Evolutionary conservation across 2,113 vertebrate species (phyloP).

Genomic region (Epinephelus fuscoguttatus): DNA sequence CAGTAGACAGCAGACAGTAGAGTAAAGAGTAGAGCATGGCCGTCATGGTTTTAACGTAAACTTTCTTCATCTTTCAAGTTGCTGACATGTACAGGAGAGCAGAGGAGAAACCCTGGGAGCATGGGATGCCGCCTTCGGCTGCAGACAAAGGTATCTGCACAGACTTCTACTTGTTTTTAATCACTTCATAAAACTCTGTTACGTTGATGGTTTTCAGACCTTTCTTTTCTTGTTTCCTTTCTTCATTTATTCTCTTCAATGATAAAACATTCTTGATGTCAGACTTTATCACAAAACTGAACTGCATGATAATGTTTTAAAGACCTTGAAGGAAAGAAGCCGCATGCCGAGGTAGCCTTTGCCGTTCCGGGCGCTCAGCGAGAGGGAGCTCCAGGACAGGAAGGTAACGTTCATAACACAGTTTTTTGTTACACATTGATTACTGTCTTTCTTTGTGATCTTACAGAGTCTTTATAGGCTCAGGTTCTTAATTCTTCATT

Average conservation of each 20-base stretch:
- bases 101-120: conserved; percentile 57
- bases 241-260: conserved; percentile 16
- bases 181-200: background rate
- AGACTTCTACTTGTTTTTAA: background rate
- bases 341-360: conserved; percentile 68
- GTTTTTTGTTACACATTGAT: background rate
- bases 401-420: conserved; percentile 82
- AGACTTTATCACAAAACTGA: conserved; percentile 34
- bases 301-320: conserved; percentile 71
- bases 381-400: conserved; percentile 79
- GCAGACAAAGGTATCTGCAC: conserved; percentile 70
- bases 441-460: conserved; percentile 10
- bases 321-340: conserved; percentile 81
- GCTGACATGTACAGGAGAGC: conserved; percentile 59
- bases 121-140: conserved; percentile 35
- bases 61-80: conserved; percentile 77
- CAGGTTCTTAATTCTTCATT: conserved; percentile 21
- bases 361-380: conserved; percentile 62
- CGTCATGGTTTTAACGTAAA: conserved; percentile 52
- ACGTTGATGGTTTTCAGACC: background rate
- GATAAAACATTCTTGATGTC: conserved; percentile 11
- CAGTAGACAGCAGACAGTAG: conserved; percentile 1
- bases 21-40: background rate
- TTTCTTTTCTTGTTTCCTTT: background rate
- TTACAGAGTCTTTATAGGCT: conserved; percentile 19